Conservation (phyloP, 2,888 invertebrate species). For the Candidula unifasciata region DNA sequence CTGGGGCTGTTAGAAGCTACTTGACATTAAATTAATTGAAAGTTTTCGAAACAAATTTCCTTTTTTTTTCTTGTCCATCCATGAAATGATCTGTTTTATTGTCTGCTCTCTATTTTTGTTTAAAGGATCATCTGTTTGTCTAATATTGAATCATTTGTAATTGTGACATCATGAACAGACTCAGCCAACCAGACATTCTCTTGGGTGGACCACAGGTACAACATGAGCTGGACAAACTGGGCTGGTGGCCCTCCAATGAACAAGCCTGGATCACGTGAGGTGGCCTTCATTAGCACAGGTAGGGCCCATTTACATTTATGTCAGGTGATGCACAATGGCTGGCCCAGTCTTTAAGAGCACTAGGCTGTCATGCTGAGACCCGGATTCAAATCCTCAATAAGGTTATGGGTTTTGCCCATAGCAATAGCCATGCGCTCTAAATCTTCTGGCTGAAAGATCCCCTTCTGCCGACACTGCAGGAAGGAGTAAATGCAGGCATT, state of each 20-base stretch:
- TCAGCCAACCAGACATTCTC: neutral
- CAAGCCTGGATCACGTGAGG: neutral
- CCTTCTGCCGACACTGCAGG: too few species aligned
- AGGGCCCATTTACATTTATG: neutral
- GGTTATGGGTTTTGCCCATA: too few species aligned
- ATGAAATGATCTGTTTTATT: neutral
- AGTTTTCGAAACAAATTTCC: too few species aligned
- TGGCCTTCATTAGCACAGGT: constrained; percentile 34
- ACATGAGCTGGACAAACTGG: constrained; percentile 29
- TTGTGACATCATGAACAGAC: neutral
- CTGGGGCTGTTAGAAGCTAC: too few species aligned
- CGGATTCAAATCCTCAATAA: too few species aligned
- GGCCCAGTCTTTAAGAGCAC: neutral
- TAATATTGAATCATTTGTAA: neutral
- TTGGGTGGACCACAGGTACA: neutral
- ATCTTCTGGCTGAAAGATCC: too few species aligned
- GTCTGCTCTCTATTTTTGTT: neutral
- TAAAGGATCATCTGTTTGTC: neutral
- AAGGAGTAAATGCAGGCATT: too few species aligned
- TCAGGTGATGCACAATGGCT: neutral
- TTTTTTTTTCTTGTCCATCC: neutral
- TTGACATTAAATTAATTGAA: too few species aligned
- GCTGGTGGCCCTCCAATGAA: neutral
- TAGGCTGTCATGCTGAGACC: too few species aligned
- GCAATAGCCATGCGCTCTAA: too few species aligned